Evolutionary conservation across 2,888 invertebrate species (phyloP).

Genomic region (Slavum lentiscoides): DNA sequence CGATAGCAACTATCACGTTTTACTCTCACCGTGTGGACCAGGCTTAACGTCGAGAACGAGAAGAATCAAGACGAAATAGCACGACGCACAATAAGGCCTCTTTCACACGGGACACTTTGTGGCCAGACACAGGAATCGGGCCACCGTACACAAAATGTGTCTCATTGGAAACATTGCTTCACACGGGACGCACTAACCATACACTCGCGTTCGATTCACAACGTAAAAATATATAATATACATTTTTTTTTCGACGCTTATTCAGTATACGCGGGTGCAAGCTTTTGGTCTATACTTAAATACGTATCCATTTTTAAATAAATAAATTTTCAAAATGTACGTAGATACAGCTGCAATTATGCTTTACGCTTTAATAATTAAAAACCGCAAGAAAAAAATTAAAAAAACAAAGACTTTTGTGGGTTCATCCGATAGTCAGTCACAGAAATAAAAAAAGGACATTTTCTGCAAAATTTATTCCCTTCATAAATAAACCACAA

Average conservation of each 20-base stretch:
- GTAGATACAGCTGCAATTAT: constrained; percentile 2
- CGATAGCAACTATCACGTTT: too few species aligned
- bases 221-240: constrained; percentile 5
- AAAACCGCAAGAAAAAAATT: neutral
- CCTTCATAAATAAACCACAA: neutral
- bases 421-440: neutral
- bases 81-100: too few species aligned
- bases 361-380: neutral
- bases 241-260: neutral
- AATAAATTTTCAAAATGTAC: neutral
- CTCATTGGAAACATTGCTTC: too few species aligned
- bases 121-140: too few species aligned
- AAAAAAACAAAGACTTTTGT: neutral
- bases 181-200: too few species aligned
- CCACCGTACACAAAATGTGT: too few species aligned
- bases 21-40: too few species aligned
- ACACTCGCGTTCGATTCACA: too few species aligned
- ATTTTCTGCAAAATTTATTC: neutral
- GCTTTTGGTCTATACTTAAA: too few species aligned
- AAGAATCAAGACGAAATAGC: too few species aligned
- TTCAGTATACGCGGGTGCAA: neutral
- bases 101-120: too few species aligned
- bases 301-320: neutral
- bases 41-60: too few species aligned
- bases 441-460: neutral